Evolutionary conservation across 64 coral and sea anemone species (phyloP).

Genomic region (Hydrozoanthus tunicans): DNA sequence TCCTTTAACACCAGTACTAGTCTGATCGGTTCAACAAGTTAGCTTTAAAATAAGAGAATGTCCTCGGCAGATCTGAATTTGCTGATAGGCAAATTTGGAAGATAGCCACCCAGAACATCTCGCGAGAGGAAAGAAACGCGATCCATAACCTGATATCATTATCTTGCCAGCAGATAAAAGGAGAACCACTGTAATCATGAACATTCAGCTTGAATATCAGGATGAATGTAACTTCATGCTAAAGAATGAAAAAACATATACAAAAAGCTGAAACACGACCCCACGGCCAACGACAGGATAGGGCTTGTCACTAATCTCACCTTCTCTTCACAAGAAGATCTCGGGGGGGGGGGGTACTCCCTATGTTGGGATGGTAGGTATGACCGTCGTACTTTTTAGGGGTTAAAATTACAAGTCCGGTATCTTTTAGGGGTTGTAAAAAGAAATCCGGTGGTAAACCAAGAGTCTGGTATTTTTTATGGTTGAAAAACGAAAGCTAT

Average conservation of each 20-base stretch:
- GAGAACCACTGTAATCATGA: background rate
- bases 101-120: slow-evolving; percentile 20
- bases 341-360: no score
- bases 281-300: background rate
- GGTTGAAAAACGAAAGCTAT: no score
- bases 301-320: background rate
- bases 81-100: background rate
- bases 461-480: no score
- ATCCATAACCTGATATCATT: slow-evolving; percentile 34
- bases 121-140: slow-evolving; percentile 38
- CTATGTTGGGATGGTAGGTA: no score
- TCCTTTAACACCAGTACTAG: no score
- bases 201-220: background rate
- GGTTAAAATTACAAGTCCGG: no score
- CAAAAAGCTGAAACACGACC: background rate
- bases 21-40: no score
- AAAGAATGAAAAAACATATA: background rate
- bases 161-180: background rate
- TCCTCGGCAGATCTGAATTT: no score
- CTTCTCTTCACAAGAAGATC: background rate
- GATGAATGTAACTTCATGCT: background rate
- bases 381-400: no score
- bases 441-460: no score
- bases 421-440: no score
- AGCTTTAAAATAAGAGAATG: no score